Evolutionary conservation across 1,140 invertebrate genomes (phyloP), one percentile per base, ranked within the genome.

Genomic region (Asobara japonica): DNA sequence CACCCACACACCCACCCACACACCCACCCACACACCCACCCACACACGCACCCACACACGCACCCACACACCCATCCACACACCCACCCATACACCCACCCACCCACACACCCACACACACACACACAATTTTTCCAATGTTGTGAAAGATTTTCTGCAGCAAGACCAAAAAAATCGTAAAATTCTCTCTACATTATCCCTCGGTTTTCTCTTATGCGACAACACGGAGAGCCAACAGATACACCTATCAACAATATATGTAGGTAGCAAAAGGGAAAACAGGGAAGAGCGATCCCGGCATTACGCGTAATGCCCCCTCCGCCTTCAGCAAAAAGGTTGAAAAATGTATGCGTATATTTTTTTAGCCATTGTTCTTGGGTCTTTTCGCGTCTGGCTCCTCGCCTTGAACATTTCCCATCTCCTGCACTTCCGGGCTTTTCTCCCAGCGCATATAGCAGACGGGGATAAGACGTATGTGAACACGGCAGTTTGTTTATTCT

Each of bases 401-500:
- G 45, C 16, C 20, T 51, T 51, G 45, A 16, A 51, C 41, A 16
- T 16, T 20, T 51, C 45, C 20, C 20, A 18, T 51, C 45, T 51
- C 45, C 20, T 51, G 7, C 20, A 4, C 45, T 51, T 51, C 20
- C 45, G 45, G 16, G n/a, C 20, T 51, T 51, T 51, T 51, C 16
- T 20, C 16, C n/a, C n/a, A 18, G 18, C n/a, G 45, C 4, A 20
- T 20, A 51, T 51, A 51, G n/a, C 20, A 8, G 36, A 38, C 11
- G 45, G n/a, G 45, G 45, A 51, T 51, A 51, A 51, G 18, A 51
- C 11, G n/a, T 51, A 51, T 18, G 45, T 51, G 45, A 51, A 51
- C 45, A 51, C 45, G 45, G 8, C n/a, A 51, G 45, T 51, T 51
- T 51, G 45, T 51, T 51, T 51, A 51, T 51, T 51, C 45, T 51